Evolutionary conservation across 1,140 invertebrate species (phyloP), one percentile per base, ranked within the genome.

Genomic region (Sinella curviseta): DNA sequence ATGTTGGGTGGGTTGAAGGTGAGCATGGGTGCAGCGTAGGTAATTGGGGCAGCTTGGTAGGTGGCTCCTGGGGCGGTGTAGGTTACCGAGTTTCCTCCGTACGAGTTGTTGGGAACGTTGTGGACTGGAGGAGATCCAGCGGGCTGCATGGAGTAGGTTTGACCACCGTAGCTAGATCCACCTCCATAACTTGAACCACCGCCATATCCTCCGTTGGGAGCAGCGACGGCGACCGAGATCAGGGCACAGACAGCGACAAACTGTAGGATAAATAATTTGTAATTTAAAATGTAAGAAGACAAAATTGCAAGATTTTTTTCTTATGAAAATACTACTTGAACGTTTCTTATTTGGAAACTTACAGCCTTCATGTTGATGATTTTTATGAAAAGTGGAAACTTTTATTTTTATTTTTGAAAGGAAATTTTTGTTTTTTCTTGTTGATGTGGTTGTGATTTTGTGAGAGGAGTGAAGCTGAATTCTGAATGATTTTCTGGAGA

Each of bases 181-280:
- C 24, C 12, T 8, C 31, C 31, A n/a, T 33, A 30, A 30, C 65
- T 70, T 8, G 57, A 60, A 4, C 24, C 12, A 26, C 24, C 12
- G 12, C 24, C 4, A 17, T 48, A 48, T 8, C 39, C 39, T 8
- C 39, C 24, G 30, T 70, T 70, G 31, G 65, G 65, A 14, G 31
- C 65, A 14, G 26, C 65, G 30, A 30, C 26, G n/a, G 65, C 65
- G 4, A 70, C 65, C 30, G 65, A 24, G 65, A 70, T 33, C 2
- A 70, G 31, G 65, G 65, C 65, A 70, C 3, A 30, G 65, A 70
- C 65, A 70, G 31, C 65, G 30, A 70, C 65, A 70, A 70, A 70
- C 65, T 70, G 30, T 12, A 31, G 30, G 24, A 33, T 60, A 60
- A 24, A 26, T 17, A 60, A 60, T 14, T 8, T 17, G 17, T 60